Conservation (phyloP, 2,113 vertebrate species). For the Cochlearius cochlearius region DNA sequence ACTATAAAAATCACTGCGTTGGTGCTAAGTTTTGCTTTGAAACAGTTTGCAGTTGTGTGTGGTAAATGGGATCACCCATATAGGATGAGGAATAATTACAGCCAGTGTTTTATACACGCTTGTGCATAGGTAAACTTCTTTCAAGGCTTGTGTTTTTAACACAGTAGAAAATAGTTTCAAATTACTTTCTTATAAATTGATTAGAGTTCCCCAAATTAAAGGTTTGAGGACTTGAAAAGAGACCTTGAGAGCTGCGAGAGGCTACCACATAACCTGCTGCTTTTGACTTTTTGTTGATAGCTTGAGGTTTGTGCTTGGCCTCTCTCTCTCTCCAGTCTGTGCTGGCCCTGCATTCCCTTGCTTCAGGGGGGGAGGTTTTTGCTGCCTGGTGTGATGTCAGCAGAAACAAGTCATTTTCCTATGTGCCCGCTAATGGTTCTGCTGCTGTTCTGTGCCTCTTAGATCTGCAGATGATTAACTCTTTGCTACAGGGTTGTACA, state of each 20-base stretch:
- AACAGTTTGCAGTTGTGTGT: neutral
- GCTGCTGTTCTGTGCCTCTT: neutral
- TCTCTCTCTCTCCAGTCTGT: neutral
- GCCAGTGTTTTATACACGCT: neutral
- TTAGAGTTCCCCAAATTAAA: neutral
- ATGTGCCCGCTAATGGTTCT: neutral
- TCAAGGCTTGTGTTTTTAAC: neutral
- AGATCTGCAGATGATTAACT: neutral
- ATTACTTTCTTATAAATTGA: neutral
- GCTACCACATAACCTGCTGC: neutral
- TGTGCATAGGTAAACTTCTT: neutral
- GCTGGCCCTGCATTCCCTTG: neutral
- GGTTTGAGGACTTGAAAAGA: neutral
- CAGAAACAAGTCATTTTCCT: slow-evolving; percentile 28
- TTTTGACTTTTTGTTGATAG: neutral
- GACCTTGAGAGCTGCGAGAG: neutral
- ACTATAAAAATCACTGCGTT: neutral
- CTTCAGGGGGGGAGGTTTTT: neutral
- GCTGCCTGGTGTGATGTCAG: neutral
- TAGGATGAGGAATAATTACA: neutral
- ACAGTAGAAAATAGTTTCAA: neutral
- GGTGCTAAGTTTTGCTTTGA: neutral
- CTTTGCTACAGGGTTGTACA: neutral
- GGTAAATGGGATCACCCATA: neutral
- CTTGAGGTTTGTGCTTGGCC: neutral